Conservation (phyloP, 2,113 vertebrate species). For the Pseudopodoces humilis region DNA sequence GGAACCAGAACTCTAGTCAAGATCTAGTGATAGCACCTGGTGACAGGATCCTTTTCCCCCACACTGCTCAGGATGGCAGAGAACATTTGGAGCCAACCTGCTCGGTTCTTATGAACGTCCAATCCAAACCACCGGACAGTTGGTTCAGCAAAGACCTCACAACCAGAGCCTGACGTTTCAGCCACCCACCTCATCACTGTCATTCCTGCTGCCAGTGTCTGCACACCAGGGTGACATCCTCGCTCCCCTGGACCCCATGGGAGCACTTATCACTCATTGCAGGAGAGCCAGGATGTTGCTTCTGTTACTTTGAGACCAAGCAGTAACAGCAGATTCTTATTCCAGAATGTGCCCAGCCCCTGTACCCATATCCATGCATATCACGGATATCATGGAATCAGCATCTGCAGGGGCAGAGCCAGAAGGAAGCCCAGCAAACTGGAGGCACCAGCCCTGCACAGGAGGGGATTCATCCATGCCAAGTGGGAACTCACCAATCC, state of each 20-base stretch:
- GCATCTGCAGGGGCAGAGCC: constrained; percentile 48
- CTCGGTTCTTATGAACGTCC: neutral
- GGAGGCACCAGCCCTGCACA: neutral
- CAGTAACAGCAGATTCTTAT: constrained; percentile 43
- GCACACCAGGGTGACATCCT: neutral
- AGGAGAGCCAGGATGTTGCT: constrained; percentile 34
- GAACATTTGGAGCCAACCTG: neutral
- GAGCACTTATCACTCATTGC: constrained; percentile 33
- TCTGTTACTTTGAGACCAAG: constrained; percentile 45
- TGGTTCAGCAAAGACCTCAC: neutral
- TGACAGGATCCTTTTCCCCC: neutral
- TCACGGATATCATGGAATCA: neutral
- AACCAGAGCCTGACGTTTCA: neutral
- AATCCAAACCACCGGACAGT: neutral
- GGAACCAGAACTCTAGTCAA: neutral
- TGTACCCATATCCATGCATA: constrained; percentile 26
- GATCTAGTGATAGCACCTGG: neutral
- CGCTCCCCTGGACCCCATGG: neutral
- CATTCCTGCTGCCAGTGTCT: neutral
- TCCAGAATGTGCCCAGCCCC: constrained; percentile 27
- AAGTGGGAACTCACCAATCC: constrained; percentile 75
- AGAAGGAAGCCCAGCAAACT: neutral
- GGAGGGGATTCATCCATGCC: neutral
- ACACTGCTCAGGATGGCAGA: neutral
- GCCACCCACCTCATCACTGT: neutral